phyloP scores from a whole-genome alignment of 1,140 invertebrate genomes.

The Anoplolepis gracilipes region DNA sequence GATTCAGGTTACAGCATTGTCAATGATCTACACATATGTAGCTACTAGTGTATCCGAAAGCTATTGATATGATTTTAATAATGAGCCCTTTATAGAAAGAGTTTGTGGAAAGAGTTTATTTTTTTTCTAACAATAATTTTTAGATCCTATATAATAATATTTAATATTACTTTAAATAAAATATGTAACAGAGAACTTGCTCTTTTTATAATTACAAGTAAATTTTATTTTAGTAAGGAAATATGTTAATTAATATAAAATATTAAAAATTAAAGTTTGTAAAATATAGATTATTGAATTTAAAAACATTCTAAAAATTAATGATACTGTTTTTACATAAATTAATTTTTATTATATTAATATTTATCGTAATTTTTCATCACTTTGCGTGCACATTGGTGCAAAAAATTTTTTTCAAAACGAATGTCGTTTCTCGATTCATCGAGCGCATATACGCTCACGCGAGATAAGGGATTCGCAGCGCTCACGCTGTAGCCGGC shows the following conservation, averaged over 20 bases:
- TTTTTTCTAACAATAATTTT: background rate
- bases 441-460: conserved; percentile 20
- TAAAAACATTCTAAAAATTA: background rate
- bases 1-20: conserved; percentile 9
- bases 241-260: background rate
- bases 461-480: conserved; percentile 54
- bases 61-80: background rate
- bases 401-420: background rate
- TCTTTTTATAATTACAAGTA: background rate
- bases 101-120: background rate
- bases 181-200: background rate
- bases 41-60: background rate
- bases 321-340: background rate
- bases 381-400: background rate
- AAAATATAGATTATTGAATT: background rate
- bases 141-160: background rate
- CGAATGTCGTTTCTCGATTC: conserved; percentile 2
- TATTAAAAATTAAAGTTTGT: conserved; percentile 9
- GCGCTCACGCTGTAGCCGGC: conserved; percentile 34
- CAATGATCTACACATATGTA: background rate
- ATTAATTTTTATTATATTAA: background rate
- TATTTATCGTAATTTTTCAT: conserved; percentile 12
- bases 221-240: background rate
- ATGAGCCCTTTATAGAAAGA: background rate
- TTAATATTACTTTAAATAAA: background rate